Evolutionary conservation across 2,113 vertebrate species (phyloP).

Genomic region (Corythaixoides concolor): DNA sequence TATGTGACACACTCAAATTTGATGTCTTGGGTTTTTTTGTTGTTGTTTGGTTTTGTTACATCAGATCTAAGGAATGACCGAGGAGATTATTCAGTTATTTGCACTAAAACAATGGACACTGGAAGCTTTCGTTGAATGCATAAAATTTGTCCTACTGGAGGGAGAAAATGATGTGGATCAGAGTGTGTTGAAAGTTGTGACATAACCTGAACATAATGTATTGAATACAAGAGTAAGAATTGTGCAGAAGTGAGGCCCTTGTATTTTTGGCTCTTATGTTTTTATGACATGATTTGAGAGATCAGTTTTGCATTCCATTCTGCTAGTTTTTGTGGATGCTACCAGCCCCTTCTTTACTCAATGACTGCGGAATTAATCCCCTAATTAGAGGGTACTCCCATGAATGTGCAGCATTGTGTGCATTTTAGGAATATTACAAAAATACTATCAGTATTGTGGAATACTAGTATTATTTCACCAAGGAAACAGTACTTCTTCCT

Average conservation of each 20-base stretch:
- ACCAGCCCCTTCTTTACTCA: not conserved
- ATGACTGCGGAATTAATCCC: not conserved
- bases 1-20: not conserved
- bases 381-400: not conserved
- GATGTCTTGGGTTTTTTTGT: not conserved
- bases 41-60: not conserved
- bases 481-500: not conserved
- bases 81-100: not conserved
- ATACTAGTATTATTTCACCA: not conserved
- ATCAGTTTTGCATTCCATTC: not conserved
- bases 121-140: not conserved
- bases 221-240: not conserved
- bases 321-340: not conserved
- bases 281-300: not conserved
- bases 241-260: not conserved
- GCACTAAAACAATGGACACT: not conserved
- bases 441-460: not conserved
- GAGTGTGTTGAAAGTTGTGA: not conserved
- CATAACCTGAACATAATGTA: not conserved
- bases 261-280: not conserved
- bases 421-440: not conserved
- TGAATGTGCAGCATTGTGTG: not conserved
- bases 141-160: not conserved
- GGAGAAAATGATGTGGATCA: not conserved
- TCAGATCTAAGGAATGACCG: not conserved